Conservation (phyloP, 2,113 vertebrate species). For the Taurulus bubalis region DNA sequence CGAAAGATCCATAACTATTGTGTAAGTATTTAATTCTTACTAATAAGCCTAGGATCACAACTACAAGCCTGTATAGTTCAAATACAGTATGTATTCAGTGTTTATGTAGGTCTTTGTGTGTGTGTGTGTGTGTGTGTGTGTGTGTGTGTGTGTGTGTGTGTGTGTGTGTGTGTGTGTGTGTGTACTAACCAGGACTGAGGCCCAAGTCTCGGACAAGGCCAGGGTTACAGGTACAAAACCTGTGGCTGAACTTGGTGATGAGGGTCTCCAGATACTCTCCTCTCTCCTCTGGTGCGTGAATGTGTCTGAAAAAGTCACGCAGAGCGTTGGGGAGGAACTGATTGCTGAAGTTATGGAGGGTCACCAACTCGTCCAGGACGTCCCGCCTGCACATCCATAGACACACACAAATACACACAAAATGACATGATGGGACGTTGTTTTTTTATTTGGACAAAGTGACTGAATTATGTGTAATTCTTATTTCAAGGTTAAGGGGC, state of each 20-base stretch:
- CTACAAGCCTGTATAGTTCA: background rate
- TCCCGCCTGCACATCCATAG: constrained; percentile 86
- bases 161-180: background rate
- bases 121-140: background rate
- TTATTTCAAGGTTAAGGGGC: background rate
- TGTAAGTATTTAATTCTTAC: background rate
- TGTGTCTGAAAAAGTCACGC: constrained; percentile 97
- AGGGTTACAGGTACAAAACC: constrained; percentile 97
- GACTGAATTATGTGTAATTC: background rate
- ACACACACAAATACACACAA: background rate
- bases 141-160: background rate
- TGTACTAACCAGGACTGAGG: constrained; percentile 94
- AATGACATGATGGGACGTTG: background rate
- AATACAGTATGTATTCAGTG: background rate
- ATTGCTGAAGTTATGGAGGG: constrained; percentile 98
- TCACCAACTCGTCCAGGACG: constrained; percentile 97
- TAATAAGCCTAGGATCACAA: background rate
- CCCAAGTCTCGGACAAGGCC: constrained; percentile 92
- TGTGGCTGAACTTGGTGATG: constrained; percentile 98
- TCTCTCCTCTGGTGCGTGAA: constrained; percentile 97
- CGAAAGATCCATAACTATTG: background rate
- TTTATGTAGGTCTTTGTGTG: background rate
- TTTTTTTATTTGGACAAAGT: background rate
- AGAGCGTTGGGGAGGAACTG: constrained; percentile 98
- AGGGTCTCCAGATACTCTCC: constrained; percentile 99